A percentile compares a stretch with the other conserved stretches of the same genome.
These are phyloP conservation scores for Lasioglossum villosulum DNA, from an alignment of 2,888 invertebrate genomes.

Conservation along the genomic window DNA sequence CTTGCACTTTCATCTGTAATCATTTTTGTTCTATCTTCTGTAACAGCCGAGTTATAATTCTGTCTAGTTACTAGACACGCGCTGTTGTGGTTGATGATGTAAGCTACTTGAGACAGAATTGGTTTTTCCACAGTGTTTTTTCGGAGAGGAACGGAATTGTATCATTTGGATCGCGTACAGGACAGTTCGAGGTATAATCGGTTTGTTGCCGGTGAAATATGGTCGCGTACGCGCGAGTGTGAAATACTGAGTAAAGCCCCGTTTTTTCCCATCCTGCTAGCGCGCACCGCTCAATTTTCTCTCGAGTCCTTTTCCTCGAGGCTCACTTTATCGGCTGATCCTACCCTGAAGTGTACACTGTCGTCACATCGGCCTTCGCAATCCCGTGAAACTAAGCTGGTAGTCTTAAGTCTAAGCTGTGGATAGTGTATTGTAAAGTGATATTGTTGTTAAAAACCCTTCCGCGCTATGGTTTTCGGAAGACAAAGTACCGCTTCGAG, in stretches of 20 bases:
- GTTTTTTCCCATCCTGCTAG: neutral
- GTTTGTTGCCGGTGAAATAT: neutral
- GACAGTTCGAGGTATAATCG: neutral
- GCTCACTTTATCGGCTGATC: conserved; percentile 16
- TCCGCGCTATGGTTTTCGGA: neutral
- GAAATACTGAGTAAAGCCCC: conserved; percentile 17
- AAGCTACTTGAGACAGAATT: neutral
- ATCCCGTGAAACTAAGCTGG: conserved; percentile 10
- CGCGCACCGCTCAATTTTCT: conserved; percentile 20
- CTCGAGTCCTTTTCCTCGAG: conserved; percentile 16
- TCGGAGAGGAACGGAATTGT: neutral
- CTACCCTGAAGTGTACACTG: conserved; percentile 8
- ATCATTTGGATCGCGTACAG: neutral
- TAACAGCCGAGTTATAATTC: neutral
- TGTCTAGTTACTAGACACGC: neutral
- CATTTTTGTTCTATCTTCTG: too few relatives aligned
- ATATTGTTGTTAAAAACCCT: neutral
- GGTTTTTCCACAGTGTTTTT: neutral
- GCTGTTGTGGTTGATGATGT: neutral
- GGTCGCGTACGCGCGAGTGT: neutral
- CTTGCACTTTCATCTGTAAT: neutral
- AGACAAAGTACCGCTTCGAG: neutral
- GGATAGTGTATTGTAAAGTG: conserved; percentile 4
- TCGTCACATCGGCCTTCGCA: neutral
- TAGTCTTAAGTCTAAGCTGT: conserved; percentile 16